Base-by-base conservation (phyloP, 2,113 vertebrate genomes). In the Pterocles burchelli region DNA sequence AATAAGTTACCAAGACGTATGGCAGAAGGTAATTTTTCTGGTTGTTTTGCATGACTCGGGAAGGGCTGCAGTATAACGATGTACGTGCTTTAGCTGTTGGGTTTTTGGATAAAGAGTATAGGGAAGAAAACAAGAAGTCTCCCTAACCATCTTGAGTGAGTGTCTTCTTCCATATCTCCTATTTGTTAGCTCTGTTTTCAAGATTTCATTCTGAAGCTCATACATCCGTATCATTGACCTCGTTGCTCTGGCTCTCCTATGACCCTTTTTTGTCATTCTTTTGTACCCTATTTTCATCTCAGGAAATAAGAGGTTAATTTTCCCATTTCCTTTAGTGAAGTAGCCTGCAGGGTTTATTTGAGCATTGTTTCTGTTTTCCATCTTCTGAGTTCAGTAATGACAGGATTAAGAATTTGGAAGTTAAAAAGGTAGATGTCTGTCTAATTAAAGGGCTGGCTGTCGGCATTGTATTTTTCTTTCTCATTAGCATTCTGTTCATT, bases 371-470 rank as follows among this genome's bases (percentile, higher is more conserved):
- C 70, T 59, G 3, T 73, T 94, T 90, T 86, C 88, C 24, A 7
- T 70, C 41, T 90, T 91, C 62, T 6, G 33, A 87, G 58, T 89
- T 92, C 24, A 28, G 34, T 90, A 87, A 85, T 36, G 33, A 72
- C 83, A 63, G 90, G 79, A 90, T 93, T 93, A 93, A 95, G 92
- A 94, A 90, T 26, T 80, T 80, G 82, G 85, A 95, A 84, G 95
- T 91, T 92, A 91, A 83, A 94, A 91, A 92, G 0, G 2, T 33
- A 67, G 70, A 48, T 1, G 12, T 63, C 51, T 6, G 5, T 71
- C 81, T 88, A 92, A 95, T 97, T 94, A 96, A 89, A 96, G 65
- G 55, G 73, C 85, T 94, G 88, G 73, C 84, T 96, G 68, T 81
- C 1, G 45, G 89, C 36, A 31, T 54, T 84, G 66, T 73, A 54